phyloP scores from a whole-genome alignment of 2,113 vertebrate genomes.

The Prionailurus bengalensis region DNA sequence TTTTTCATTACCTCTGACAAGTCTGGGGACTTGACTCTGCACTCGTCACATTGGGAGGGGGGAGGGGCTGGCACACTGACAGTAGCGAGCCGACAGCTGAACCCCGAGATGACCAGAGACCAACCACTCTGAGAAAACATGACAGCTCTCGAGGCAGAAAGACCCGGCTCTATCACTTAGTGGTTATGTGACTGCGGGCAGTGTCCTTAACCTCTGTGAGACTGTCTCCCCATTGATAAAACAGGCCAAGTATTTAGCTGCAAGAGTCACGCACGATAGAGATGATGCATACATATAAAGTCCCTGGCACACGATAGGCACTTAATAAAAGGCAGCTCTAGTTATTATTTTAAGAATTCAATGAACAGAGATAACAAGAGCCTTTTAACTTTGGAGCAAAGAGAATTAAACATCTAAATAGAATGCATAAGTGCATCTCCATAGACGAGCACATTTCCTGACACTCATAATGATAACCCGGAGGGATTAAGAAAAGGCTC shows the following conservation, averaged over 20 bases:
- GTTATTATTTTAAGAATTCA: neutral
- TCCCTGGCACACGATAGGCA: neutral
- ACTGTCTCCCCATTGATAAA: neutral
- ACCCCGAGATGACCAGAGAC: neutral
- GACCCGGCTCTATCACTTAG: neutral
- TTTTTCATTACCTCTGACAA: neutral
- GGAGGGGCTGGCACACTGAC: neutral
- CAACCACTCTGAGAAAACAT: neutral
- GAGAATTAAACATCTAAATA: neutral
- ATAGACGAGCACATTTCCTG: neutral
- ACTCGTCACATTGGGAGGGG: neutral
- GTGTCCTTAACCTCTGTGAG: neutral
- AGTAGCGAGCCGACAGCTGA: neutral
- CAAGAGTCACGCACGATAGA: neutral
- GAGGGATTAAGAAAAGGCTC: neutral
- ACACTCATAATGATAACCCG: neutral
- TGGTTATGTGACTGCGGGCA: rapidly evolving
- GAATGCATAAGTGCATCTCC: neutral
- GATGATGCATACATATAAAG: neutral
- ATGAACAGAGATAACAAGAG: neutral
- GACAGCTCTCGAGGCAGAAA: neutral
- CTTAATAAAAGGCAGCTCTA: neutral
- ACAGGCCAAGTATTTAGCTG: neutral
- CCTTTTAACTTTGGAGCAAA: slow-evolving; percentile 30
- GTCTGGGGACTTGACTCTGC: neutral